A percentile compares a stretch with the other conserved stretches of the same genome.
phyloP scores from a whole-genome alignment of 2,888 invertebrate genomes.

The Melinaea marsaeus region DNA sequence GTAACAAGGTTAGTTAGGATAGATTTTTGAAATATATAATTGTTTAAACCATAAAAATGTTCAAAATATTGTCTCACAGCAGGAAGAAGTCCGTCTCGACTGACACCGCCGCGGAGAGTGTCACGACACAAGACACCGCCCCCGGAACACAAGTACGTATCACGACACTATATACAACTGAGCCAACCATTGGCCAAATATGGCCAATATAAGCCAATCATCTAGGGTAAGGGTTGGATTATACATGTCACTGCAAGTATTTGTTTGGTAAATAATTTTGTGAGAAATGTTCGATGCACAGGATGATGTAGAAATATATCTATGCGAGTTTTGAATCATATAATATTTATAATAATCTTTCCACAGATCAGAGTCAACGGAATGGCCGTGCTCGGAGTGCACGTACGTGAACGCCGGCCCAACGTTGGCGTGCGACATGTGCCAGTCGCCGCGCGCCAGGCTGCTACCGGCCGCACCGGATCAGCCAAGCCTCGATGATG shows the following conservation, averaged over 20 bases:
- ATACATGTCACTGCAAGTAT: too few species aligned
- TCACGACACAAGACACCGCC: constrained; percentile 58
- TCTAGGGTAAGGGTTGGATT: too few species aligned
- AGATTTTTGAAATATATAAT: too few species aligned
- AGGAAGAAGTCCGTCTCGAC: constrained; percentile 62
- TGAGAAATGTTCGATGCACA: too few species aligned
- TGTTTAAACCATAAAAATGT: background rate
- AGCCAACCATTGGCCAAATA: too few species aligned
- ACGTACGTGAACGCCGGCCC: constrained; percentile 85
- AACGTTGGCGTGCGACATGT: constrained; percentile 84
- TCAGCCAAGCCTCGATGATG: constrained; percentile 48
- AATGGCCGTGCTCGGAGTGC: constrained; percentile 89
- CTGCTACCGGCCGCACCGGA: constrained; percentile 55
- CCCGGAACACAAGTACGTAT: constrained; percentile 57
- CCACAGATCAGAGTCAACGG: constrained; percentile 49
- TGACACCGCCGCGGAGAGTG: constrained; percentile 53
- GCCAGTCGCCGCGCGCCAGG: constrained; percentile 77
- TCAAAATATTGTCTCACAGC: constrained; percentile 29
- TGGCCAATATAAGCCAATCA: too few species aligned
- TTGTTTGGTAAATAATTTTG: too few species aligned
- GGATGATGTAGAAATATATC: too few species aligned
- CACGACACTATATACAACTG: background rate
- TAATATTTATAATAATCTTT: background rate
- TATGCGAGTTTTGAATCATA: too few species aligned
- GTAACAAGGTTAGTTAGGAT: too few species aligned